phyloP scores from a whole-genome alignment of 1,140 invertebrate species.

The Laupala kohalensis region DNA sequence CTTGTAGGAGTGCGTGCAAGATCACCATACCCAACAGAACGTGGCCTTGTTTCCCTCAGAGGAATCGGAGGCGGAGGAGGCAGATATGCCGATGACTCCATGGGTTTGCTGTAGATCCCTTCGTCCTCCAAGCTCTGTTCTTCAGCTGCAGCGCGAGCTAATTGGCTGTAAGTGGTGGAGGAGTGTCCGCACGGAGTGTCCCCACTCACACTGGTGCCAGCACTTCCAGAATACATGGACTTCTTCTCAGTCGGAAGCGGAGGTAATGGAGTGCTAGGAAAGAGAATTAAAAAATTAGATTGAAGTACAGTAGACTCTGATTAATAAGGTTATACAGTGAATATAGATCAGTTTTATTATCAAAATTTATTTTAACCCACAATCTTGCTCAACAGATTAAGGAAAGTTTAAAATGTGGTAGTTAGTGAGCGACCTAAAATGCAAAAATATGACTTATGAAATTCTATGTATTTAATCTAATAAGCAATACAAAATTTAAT shows the following conservation, averaged over 20 bases:
- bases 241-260: conserved; percentile 41
- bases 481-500: too few relatives aligned
- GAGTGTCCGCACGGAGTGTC: conserved; percentile 25
- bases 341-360: too few relatives aligned
- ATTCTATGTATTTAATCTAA: too few relatives aligned
- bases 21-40: conserved; percentile 39
- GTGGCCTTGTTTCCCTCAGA: conserved; percentile 37
- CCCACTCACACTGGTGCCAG: conserved; percentile 24
- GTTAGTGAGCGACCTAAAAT: too few relatives aligned
- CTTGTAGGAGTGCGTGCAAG: conserved; percentile 25
- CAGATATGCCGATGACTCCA: conserved; percentile 19
- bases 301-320: too few relatives aligned
- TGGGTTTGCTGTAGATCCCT: conserved; percentile 49
- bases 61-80: conserved; percentile 39
- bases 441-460: too few relatives aligned
- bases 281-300: too few relatives aligned
- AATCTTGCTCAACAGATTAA: too few relatives aligned
- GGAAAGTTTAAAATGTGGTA: too few relatives aligned
- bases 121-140: conserved; percentile 41
- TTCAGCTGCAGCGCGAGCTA: conserved; percentile 26
- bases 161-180: conserved; percentile 29
- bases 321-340: too few relatives aligned
- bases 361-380: too few relatives aligned
- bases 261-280: conserved; percentile 51
- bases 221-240: not conserved